Conservation (phyloP, 2,797 vertebrate species). For the Dryobates pubescens region DNA sequence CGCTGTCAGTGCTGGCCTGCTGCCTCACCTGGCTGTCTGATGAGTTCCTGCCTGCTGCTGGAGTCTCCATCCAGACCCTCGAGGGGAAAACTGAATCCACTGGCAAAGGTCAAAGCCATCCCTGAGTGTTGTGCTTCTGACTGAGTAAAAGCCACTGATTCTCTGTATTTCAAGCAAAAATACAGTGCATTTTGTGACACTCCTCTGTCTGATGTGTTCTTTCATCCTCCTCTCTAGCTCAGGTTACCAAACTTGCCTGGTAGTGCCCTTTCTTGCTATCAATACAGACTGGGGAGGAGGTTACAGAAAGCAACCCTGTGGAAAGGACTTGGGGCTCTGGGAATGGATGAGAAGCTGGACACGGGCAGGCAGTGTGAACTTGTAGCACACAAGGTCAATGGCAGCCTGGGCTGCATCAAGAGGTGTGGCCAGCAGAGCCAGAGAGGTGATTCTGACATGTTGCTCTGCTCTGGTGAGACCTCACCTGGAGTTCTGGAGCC, state of each 20-base stretch:
- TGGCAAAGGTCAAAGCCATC: neutral
- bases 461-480: too few relatives aligned
- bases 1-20: fast-evolving
- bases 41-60: neutral
- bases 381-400: too few relatives aligned
- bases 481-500: too few relatives aligned
- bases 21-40: fast-evolving
- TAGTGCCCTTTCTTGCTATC: neutral
- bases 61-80: neutral
- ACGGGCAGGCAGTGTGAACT: too few relatives aligned
- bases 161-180: neutral
- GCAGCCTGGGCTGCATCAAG: too few relatives aligned
- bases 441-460: too few relatives aligned
- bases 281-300: neutral
- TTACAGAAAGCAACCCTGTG: too few relatives aligned
- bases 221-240: neutral
- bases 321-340: too few relatives aligned
- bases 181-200: neutral
- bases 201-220: neutral
- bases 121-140: neutral
- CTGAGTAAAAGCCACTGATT: neutral
- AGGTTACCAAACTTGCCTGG: neutral
- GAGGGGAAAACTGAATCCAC: neutral
- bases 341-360: too few relatives aligned
- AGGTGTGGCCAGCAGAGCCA: too few relatives aligned